Conservation (phyloP, 2,113 vertebrate genomes). For the Perognathus longimembris region DNA sequence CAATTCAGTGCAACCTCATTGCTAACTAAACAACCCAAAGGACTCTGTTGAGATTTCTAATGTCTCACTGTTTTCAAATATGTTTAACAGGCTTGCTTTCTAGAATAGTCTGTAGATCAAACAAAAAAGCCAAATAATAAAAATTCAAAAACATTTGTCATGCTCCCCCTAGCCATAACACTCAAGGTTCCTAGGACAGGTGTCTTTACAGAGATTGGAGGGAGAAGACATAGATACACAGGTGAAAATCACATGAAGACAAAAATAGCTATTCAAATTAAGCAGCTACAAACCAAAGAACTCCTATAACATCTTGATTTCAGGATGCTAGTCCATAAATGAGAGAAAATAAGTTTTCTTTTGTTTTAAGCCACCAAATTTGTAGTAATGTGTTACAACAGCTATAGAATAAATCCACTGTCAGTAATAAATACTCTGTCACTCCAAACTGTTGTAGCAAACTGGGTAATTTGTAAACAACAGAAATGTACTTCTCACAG, state of each 20-base stretch:
- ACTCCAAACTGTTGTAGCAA: background rate
- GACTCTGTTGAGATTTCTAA: background rate
- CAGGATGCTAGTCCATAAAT: background rate
- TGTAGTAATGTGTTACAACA: background rate
- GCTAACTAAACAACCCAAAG: background rate
- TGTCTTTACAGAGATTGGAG: background rate
- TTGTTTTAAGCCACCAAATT: background rate
- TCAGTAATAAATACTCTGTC: too few relatives aligned
- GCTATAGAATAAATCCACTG: background rate
- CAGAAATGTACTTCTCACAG: background rate
- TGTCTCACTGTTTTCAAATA: background rate
- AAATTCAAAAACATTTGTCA: background rate
- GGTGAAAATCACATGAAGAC: background rate
- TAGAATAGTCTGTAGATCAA: background rate
- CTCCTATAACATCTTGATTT: background rate
- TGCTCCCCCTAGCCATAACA: fast-evolving
- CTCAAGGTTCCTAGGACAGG: background rate
- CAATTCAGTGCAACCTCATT: background rate
- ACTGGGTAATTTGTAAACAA: background rate
- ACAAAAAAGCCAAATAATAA: constrained; percentile 12
- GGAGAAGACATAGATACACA: background rate
- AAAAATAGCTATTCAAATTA: background rate
- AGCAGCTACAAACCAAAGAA: background rate
- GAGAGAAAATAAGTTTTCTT: background rate
- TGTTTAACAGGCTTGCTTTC: background rate